Base-by-base conservation (phyloP, 2,113 vertebrate species). In the Sylvietta virens region DNA sequence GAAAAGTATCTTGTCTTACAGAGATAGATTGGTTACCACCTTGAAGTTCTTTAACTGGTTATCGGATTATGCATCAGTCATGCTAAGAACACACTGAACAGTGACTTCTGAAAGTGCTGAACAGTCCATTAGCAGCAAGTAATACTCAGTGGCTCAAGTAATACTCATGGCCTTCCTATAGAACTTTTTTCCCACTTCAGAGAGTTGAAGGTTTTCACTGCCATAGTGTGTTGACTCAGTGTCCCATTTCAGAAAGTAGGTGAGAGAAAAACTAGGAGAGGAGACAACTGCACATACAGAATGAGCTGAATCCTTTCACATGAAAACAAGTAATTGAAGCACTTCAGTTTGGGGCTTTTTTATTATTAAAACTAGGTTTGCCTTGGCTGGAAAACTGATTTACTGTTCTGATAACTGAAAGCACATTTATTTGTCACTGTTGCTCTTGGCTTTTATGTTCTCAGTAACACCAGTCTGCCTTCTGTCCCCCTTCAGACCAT, bases 341-440 rank as follows among this genome's bases (percentile, higher is more conserved):
- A 54, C 58, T 72, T 57, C 53, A 53, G 48, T 62, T 56, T 50
- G 24, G 35, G 21, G 17, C 33, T 17, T 24, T 44, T 66, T 70
- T 64, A 56, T 86, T 74, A 93, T 92, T 90, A 71, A 81, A 78
- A 95, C 1, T 88, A 82, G 40, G 58, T 39, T 57, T 18, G 66
- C 45, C 50, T 88, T 80, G 74, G 71, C 37, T 88, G 62, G 66
- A 82, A 74, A 90, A 83, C 23, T 35, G 39, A 74, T 48, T 91
- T 79, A 56, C 51, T 81, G 51, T 65, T 92, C 48, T 44, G 39
- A 86, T 91, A 94, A 94, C 45, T 86, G 21, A 88, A 93, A 84
- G 88, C 70, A 87, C 16, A 23, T 76, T 73, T 83, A 73, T 92
- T 70, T 71, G 65, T 44, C 61, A 47, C 24, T 72, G 62, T 48